Evolutionary conservation across 2,113 vertebrate species (phyloP).

Genomic region (Percina caprodes): DNA sequence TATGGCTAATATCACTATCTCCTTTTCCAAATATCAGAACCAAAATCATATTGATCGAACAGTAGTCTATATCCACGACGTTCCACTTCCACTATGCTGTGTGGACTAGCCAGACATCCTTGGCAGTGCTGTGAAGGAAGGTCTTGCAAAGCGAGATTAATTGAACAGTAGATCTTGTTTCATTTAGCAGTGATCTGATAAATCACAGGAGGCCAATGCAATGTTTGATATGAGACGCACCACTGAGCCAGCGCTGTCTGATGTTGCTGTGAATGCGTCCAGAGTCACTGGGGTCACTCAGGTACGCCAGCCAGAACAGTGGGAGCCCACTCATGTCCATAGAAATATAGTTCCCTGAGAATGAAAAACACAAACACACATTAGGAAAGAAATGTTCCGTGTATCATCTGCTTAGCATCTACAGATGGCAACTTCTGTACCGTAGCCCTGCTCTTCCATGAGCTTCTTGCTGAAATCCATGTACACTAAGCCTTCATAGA

Average conservation of each 20-base stretch:
- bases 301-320: conserved; percentile 85
- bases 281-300: conserved; percentile 88
- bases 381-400: neutral
- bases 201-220: neutral
- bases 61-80: too few species aligned
- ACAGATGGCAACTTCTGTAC: conserved; percentile 64
- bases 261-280: conserved; percentile 88
- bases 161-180: neutral
- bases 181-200: neutral
- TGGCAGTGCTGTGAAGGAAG: too few species aligned
- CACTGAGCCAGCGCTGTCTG: conserved; percentile 85
- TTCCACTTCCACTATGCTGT: too few species aligned
- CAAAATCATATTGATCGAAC: too few species aligned
- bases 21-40: too few species aligned
- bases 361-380: neutral
- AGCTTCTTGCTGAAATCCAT: conserved; percentile 87
- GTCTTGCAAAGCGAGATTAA: too few species aligned
- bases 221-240: conserved; percentile 57
- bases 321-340: conserved; percentile 83
- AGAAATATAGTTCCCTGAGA: conserved; percentile 79
- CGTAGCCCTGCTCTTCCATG: conserved; percentile 85
- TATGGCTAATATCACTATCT: too few species aligned
- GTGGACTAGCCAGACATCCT: too few species aligned
- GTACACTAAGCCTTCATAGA: conserved; percentile 88
- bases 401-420: too few species aligned